Evolutionary conservation across 2,888 invertebrate genomes (phyloP), one percentile per base, ranked within the genome.

Genomic region (Dryobota labecula): DNA sequence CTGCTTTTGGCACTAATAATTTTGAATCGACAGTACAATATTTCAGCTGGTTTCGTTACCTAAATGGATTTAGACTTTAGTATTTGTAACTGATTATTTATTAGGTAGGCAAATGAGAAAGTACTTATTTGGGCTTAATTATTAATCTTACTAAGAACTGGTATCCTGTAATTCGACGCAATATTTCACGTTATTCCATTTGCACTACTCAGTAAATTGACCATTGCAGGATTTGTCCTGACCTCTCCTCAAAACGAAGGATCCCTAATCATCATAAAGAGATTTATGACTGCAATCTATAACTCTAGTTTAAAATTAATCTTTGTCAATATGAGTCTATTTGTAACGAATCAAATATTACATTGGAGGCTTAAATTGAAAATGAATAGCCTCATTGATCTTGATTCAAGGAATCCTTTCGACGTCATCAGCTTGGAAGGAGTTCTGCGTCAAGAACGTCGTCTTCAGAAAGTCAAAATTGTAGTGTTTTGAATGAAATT

Each of bases 1-100:
- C 38, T 11, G 49, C 24, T 73, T 78, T 78, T 73, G 69, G 69
- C 62, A 69, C 38, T 51, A 69, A 80, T 65, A 41, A 80, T 45
- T 71, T 68, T 33, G 62, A 75, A 79, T 63, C 70, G 63, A 60
- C 41, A 30, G 41, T 60, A 51, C 38, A 30, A 45, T 79, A 79
- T 67, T 70, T 79, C 43, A 75, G 38, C n/a, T 30, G 36, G 56
- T 79, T 58, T 24, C 36, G 54, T 60, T 30, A 4, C 18, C 51
- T 13, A 65, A 57, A 71, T 63, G 9, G 69, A 36, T 5, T 27
- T 18, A 49, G 43, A 63, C 49, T 65, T 13, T 13, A 41, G 43
- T 78, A 66, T 70, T 67, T 60, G 67, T 70, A 53, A 64, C 30
- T 15, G 41, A 64, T 54, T 66, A 66, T 58, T 51, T 38, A 62